Evolutionary conservation across 2,888 invertebrate genomes (phyloP).

Genomic region (Hofmannophila pseudospretella): DNA sequence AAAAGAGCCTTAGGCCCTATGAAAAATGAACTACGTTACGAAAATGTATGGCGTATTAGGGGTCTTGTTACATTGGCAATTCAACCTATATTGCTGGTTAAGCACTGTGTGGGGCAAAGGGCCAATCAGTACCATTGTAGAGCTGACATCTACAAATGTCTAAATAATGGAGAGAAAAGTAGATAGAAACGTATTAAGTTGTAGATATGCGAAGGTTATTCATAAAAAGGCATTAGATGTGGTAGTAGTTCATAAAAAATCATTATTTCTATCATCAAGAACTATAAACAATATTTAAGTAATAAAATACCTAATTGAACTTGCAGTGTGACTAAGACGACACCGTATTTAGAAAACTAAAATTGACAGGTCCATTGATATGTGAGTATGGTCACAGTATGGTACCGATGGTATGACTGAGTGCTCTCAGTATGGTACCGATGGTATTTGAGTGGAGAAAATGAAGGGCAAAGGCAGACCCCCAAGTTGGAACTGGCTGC

Average conservation of each 20-base stretch:
- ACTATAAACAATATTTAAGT: too few species aligned
- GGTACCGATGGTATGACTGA: too few species aligned
- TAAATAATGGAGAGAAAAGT: constrained; percentile 46
- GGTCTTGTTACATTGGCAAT: constrained; percentile 30
- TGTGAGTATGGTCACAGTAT: constrained; percentile 35
- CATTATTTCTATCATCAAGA: too few species aligned
- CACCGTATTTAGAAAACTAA: too few species aligned
- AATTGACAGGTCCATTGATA: too few species aligned
- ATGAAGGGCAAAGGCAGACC: constrained; percentile 67
- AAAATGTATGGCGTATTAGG: constrained; percentile 12
- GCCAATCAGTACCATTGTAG: constrained; percentile 59
- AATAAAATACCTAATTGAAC: too few species aligned
- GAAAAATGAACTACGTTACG: constrained; percentile 1
- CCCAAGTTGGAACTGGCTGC: constrained; percentile 40
- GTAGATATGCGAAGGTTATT: constrained; percentile 16
- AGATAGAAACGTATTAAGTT: constrained; percentile 17
- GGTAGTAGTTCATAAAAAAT: too few species aligned
- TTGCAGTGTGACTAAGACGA: too few species aligned
- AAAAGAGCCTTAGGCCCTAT: constrained; percentile 17
- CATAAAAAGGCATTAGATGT: constrained; percentile 25
- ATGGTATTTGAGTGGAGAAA: constrained; percentile 47
- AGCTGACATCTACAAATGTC: constrained; percentile 52
- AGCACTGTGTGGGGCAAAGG: constrained; percentile 29
- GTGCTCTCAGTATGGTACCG: too few species aligned
- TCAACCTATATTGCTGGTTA: constrained; percentile 23